Evolutionary conservation across 2,888 invertebrate species (phyloP), one percentile per base, ranked within the genome.

Genomic region (Thera britannica): DNA sequence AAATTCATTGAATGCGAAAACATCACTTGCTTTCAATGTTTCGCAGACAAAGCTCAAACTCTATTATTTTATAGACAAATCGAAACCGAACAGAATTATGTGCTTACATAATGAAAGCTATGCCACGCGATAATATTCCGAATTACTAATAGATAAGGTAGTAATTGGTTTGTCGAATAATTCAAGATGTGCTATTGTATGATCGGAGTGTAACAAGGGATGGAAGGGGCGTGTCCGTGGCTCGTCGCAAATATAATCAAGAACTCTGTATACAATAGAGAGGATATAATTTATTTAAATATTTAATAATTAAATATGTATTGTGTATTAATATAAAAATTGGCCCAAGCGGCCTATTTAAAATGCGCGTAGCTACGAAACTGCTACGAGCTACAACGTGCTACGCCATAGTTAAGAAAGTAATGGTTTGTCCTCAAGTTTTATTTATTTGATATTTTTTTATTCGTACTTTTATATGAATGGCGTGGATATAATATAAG

Each of bases 21-120:
- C 92, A 91, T 88, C 90, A 88, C 88, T 90, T 90, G 86, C 88
- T 88, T 86, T 85, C 88, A 90, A 88, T 89, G 88, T 88, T 81
- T 86, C 75, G 74, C 91, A 88, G 88, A 92, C 93, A 93, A 93
- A 91, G 91, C 88, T 84, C 88, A 90, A 92, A 92, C 90, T 92
- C 91, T 92, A 93, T 93, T 93, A 93, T 93, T 92, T 92, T 89
- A 92, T 92, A 89, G 88, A 90, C 89, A 90, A 91, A 88, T 88
- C 88, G 80, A 87, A 87, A 88, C 84, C 82, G 76, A 80, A 81
- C 80, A 72, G 76, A 77, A 78, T 82, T 83, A 83, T 83, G 79
- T 84, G 81, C 83, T 85, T 84, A 87, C 80, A 83, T 83, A 83
- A 81, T 79, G 72, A 74, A 72, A 55, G 60, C 48, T 23, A 34